phyloP scores from a whole-genome alignment of 2,113 vertebrate genomes.

The Cryptotis parvus region DNA sequence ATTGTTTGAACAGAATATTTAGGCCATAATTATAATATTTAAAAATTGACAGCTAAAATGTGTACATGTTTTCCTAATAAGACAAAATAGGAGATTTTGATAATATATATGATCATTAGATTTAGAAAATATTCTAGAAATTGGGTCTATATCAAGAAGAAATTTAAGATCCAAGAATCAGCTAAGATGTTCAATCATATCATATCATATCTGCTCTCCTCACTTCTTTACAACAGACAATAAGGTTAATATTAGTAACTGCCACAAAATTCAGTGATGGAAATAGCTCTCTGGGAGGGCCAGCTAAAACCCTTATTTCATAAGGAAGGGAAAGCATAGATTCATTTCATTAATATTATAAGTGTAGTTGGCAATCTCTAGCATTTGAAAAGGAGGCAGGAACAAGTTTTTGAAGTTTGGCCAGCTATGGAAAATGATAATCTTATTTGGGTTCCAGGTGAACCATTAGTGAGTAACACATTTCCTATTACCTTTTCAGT shows the following conservation, averaged over 20 bases:
- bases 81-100: constrained; percentile 43
- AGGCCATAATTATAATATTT: constrained; percentile 66
- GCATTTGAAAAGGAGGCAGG: constrained; percentile 26
- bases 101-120: not conserved
- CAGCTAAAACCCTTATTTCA: constrained; percentile 51
- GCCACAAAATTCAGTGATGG: constrained; percentile 17
- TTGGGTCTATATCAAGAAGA: constrained; percentile 60
- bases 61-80: constrained; percentile 65
- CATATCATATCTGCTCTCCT: constrained; percentile 51
- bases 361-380: not conserved
- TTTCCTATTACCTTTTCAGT: not conserved
- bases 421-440: not conserved
- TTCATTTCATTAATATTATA: constrained; percentile 43
- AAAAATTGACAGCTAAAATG: constrained; percentile 70
- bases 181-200: constrained; percentile 69
- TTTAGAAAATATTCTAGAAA: not conserved
- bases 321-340: not conserved
- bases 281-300: constrained; percentile 49
- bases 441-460: not conserved
- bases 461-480: not conserved
- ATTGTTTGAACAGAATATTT: constrained; percentile 67
- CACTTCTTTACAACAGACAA: constrained; percentile 60
- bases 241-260: constrained; percentile 53
- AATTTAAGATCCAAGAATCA: constrained; percentile 40
- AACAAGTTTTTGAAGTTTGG: not conserved